These are phyloP conservation scores for Dermatophagoides farinae DNA, from an alignment of 1,140 invertebrate genomes.

Conservation along the genomic window DNA sequence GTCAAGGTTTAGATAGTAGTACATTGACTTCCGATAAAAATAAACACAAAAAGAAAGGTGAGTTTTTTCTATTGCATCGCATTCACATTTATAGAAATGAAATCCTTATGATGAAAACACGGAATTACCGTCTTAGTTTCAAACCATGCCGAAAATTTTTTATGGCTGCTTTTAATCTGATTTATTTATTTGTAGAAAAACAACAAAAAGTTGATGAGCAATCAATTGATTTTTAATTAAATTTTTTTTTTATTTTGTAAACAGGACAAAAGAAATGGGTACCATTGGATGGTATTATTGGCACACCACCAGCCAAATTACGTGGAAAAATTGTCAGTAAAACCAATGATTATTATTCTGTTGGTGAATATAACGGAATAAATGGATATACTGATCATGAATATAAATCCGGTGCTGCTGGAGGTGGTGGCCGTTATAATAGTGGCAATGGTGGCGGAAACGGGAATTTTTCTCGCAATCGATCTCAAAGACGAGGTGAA, in stretches of 20 bases:
- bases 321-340: not conserved
- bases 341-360: not conserved
- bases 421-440: not conserved
- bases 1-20: not conserved
- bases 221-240: not conserved
- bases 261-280: slow-evolving; percentile 40
- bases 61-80: not conserved
- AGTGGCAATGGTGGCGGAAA: too few relatives aligned
- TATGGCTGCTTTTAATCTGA: slow-evolving; percentile 6
- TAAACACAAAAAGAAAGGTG: slow-evolving; percentile 4
- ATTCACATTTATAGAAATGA: not conserved
- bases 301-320: slow-evolving; percentile 25
- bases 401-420: not conserved
- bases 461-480: not conserved
- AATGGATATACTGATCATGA: not conserved
- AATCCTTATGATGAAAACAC: not conserved
- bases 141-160: not conserved
- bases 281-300: slow-evolving; percentile 39
- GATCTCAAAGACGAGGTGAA: not conserved
- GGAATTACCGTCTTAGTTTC: slow-evolving; percentile 4
- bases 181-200: too few relatives aligned
- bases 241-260: not conserved
- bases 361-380: not conserved
- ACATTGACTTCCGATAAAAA: not conserved
- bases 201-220: too few relatives aligned